Base-by-base conservation (phyloP, 2,113 vertebrate species). In the Nestor notabilis region DNA sequence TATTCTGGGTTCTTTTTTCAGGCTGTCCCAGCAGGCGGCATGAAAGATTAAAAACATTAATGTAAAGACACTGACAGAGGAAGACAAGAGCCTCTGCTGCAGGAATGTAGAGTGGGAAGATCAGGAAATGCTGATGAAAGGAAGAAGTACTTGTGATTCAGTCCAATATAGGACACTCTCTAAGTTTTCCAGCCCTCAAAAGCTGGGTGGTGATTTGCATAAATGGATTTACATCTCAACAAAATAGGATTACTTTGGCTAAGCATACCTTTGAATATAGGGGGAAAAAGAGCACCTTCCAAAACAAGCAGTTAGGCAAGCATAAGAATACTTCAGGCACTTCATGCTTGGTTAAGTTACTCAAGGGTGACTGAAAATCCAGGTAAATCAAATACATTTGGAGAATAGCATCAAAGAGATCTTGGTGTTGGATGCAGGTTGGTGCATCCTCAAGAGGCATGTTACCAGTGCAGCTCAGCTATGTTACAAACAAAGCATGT, bases 1-100 rank as follows among this genome's bases (percentile, higher is more conserved):
- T 95, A 80, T 87, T 95, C 53, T 78, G 64, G 46, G 72, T 19
- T 92, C 63, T 23, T 83, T 85, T 84, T 49, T 70, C 69, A 75
- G 76, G 61, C 20, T 5, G 60, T 89, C 90, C 71, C 87, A 85
- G 87, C 55, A 89, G 93, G 86, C 47, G 0, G 74, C 64, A 72
- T 86, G 74, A 87, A 94, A 88, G 61, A 88, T 95, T 89, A 87
- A 95, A 65, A 19, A 46, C 64, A 24, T 70, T 65, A 58, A 31
- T 44, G 23, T 69, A 46, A 58, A 55, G 55, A 82, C 24, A 12
- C 28, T 84, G 90, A 83, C 33, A 41, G 74, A 80, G 71, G 70
- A 63, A 47, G 58, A 64, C 66, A 80, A 80, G 68, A 43, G 3
- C 63, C 44, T 50, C 21, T 77, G 25, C 75, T 81, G 78, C 83